Conservation (phyloP, 2,113 vertebrate species). For the Nesogale talazaci region DNA sequence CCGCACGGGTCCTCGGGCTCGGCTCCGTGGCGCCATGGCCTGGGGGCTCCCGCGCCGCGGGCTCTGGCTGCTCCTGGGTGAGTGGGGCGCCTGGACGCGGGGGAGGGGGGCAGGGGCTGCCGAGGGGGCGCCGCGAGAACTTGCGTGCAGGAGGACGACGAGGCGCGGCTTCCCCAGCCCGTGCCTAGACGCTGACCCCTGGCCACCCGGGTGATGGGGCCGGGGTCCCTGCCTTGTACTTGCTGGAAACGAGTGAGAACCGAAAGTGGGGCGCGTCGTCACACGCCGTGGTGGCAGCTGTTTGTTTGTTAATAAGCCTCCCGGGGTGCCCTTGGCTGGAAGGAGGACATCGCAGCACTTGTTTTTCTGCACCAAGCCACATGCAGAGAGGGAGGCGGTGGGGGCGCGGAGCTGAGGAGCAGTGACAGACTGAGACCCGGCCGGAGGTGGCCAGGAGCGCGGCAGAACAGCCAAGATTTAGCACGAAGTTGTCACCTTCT, state of each 20-base stretch:
- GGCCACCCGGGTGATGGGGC: fast-evolving
- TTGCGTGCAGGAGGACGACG: fast-evolving
- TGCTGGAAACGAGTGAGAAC: not conserved
- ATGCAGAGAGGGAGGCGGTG: not conserved
- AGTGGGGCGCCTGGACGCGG: slow-evolving; percentile 33
- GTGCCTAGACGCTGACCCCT: not conserved
- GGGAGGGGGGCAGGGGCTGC: not conserved
- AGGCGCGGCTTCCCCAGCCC: not conserved
- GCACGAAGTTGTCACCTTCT: not conserved
- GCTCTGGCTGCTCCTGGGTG: slow-evolving; percentile 76
- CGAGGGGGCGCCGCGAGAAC: not conserved
- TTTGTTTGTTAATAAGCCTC: not conserved
- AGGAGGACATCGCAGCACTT: not conserved
- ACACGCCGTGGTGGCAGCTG: not conserved
- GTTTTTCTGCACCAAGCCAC: not conserved
- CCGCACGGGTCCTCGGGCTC: no score
- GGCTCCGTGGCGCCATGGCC: slow-evolving; percentile 41
- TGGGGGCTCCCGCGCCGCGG: not conserved
- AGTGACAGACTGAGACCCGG: no score
- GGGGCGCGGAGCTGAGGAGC: not conserved
- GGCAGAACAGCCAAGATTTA: not conserved
- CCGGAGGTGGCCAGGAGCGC: not conserved
- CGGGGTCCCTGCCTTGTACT: not conserved
- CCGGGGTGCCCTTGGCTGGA: not conserved
- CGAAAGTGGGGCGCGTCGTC: not conserved